Conservation (phyloP, 2,888 invertebrate genomes). For the Polydesmus complanatus region DNA sequence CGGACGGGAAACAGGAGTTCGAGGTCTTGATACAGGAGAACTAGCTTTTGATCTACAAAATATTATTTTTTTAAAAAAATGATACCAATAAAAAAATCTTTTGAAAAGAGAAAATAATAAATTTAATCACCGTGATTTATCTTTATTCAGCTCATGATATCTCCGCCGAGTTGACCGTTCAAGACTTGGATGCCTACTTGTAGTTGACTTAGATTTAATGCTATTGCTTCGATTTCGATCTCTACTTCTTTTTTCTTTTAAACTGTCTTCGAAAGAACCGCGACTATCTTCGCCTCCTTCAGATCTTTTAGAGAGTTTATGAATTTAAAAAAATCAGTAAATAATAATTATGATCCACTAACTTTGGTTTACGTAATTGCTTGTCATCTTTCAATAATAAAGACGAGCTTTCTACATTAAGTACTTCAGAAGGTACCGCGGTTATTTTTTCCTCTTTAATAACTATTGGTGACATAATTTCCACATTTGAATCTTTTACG, state of each 20-base stretch:
- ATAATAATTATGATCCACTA: too few relatives aligned
- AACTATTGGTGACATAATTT: neutral
- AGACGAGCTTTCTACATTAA: neutral
- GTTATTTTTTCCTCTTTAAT: neutral
- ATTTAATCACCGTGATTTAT: neutral
- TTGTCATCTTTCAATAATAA: neutral
- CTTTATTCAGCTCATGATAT: neutral
- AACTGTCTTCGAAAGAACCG: slow-evolving; percentile 5
- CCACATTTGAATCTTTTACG: too few relatives aligned
- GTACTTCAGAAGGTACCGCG: too few relatives aligned
- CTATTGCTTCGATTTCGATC: neutral
- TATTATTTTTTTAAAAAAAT: neutral
- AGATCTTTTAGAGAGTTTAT: too few relatives aligned
- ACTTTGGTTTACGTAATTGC: neutral
- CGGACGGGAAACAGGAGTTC: neutral
- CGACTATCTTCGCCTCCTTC: slow-evolving; percentile 6
- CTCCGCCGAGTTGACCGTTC: slow-evolving; percentile 7
- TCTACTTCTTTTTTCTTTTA: neutral
- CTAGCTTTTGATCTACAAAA: neutral
- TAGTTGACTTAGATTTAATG: slow-evolving; percentile 6
- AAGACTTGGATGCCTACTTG: slow-evolving; percentile 15
- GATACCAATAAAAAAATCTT: neutral
- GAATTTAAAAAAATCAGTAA: too few relatives aligned
- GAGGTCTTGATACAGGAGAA: neutral
- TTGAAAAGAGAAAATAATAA: neutral